Percentiles rank a stretch among this genome's conserved stretches.
These are phyloP conservation scores for Coronaproctus castanopsis DNA, from an alignment of 2,888 invertebrate species.

Conservation along the genomic window DNA sequence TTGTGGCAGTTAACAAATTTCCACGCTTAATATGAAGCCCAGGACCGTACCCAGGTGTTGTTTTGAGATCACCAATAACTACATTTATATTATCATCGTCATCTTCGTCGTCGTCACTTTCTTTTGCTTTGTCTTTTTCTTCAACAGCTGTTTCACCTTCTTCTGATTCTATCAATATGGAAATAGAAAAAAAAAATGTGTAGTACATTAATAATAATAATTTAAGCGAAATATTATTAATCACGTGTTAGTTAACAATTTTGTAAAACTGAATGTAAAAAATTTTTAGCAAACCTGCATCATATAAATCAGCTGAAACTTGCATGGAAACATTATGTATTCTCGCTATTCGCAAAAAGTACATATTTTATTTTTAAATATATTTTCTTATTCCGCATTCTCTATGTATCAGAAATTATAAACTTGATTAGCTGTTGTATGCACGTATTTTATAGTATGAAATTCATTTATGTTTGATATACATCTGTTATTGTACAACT, in stretches of 20 bases:
- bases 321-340: not conserved
- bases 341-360: too few species aligned
- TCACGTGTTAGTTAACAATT: too few species aligned
- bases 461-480: too few species aligned
- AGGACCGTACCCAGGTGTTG: constrained; percentile 43
- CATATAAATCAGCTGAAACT: not conserved
- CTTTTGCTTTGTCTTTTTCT: constrained; percentile 30
- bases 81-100: constrained; percentile 76
- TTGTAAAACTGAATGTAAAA: too few species aligned
- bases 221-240: too few species aligned
- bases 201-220: not conserved
- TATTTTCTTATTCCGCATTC: too few species aligned
- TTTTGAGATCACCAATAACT: constrained; percentile 74
- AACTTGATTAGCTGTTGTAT: too few species aligned
- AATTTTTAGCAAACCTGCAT: not conserved
- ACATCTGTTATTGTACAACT: too few species aligned
- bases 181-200: not conserved
- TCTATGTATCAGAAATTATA: too few species aligned
- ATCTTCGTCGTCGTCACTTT: constrained; percentile 42
- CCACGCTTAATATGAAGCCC: constrained; percentile 48
- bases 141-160: constrained; percentile 25
- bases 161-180: constrained; percentile 24
- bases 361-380: too few species aligned
- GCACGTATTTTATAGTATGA: too few species aligned
- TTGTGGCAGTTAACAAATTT: constrained; percentile 22